Conservation (phyloP, 2,797 vertebrate species). For the Tenualosa thibaudeaui region DNA sequence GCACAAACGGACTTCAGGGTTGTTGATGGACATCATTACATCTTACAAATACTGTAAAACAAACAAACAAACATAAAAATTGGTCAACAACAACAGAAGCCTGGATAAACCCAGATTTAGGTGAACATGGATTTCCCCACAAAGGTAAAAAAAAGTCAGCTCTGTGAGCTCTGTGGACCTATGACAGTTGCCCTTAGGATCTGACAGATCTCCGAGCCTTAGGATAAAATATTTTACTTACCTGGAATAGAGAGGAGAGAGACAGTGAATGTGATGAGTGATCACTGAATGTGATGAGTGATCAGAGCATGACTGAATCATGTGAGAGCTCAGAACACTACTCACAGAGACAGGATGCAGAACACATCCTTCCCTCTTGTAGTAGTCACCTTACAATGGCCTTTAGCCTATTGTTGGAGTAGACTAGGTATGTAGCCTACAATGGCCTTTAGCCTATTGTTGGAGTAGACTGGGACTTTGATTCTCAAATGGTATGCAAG, state of each 20-base stretch:
- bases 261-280: neutral
- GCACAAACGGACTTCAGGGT: too few species aligned
- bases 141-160: neutral
- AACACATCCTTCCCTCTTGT: neutral
- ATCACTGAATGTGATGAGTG: neutral
- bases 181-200: neutral
- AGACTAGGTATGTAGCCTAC: too few species aligned
- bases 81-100: too few species aligned
- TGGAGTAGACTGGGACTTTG: too few species aligned
- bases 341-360: neutral
- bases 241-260: neutral
- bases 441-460: too few species aligned
- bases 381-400: too few species aligned
- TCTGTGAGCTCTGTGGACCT: neutral
- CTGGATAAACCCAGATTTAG: too few species aligned
- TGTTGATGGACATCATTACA: too few species aligned
- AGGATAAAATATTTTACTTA: neutral
- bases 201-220: neutral
- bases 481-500: too few species aligned
- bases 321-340: neutral
- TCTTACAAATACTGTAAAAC: neutral
- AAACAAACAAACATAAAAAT: too few species aligned
- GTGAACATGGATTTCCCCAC: neutral
- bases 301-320: neutral
- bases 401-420: too few species aligned